Evolutionary conservation across 2,113 vertebrate genomes (phyloP).

Genomic region (Collichthys lucidus): DNA sequence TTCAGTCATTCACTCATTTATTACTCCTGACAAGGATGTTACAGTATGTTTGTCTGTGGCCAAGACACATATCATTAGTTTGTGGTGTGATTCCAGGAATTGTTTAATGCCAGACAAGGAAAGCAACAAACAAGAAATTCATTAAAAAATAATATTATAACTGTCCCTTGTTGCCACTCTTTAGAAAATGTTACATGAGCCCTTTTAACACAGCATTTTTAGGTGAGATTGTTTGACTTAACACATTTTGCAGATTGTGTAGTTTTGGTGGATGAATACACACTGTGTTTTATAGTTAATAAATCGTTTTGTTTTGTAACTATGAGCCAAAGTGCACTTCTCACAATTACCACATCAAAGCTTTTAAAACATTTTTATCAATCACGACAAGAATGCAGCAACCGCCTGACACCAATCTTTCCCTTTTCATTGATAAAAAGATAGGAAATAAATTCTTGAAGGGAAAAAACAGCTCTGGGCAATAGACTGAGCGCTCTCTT

Average conservation of each 20-base stretch:
- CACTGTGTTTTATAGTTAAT: not conserved
- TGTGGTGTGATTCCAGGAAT: not conserved
- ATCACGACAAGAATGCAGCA: not conserved
- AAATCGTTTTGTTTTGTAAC: not conserved
- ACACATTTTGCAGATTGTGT: not conserved
- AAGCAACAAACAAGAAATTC: not conserved
- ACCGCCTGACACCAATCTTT: not conserved
- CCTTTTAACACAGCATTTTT: too few relatives aligned
- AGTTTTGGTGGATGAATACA: not conserved
- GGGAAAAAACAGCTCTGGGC: constrained; percentile 8
- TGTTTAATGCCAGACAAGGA: not conserved
- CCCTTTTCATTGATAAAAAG: constrained; percentile 20
- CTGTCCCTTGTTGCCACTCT: too few relatives aligned
- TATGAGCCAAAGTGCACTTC: not conserved
- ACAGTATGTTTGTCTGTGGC: constrained; percentile 1
- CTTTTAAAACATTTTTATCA: not conserved
- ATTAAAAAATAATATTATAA: not conserved
- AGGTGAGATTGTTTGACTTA: not conserved
- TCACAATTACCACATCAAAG: constrained; percentile 8
- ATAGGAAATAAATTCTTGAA: constrained; percentile 27
- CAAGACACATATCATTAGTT: not conserved
- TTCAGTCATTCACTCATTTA: constrained; percentile 23
- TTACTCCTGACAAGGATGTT: not conserved
- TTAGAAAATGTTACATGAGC: too few relatives aligned
- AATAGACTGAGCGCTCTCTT: constrained; percentile 30